Conservation (phyloP, 2,888 invertebrate genomes). For the Apodemia duryi region DNA sequence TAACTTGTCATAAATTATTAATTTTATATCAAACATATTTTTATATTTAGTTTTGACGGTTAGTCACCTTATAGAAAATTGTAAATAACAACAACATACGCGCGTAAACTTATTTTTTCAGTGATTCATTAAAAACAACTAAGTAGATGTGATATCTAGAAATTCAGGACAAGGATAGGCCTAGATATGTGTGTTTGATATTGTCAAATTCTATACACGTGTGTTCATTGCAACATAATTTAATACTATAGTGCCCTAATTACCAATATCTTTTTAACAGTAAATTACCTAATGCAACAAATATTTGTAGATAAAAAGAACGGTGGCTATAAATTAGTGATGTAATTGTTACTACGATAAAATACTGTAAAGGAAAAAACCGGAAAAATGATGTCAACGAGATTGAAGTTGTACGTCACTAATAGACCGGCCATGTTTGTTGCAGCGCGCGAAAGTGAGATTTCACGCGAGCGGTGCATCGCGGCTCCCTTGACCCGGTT, state of each 20-base stretch:
- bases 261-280: slow-evolving; percentile 14
- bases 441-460: slow-evolving; percentile 78
- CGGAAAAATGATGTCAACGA: slow-evolving; percentile 53
- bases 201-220: slow-evolving; percentile 63
- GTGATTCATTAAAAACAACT: slow-evolving; percentile 65
- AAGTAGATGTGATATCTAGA: slow-evolving; percentile 62
- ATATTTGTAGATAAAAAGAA: slow-evolving; percentile 17
- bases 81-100: too few relatives aligned
- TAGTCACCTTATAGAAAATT: too few relatives aligned
- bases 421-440: slow-evolving; percentile 61
- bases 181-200: slow-evolving; percentile 58
- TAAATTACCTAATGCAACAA: slow-evolving; percentile 10
- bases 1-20: neutral
- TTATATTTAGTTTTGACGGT: too few relatives aligned
- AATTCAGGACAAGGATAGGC: slow-evolving; percentile 73
- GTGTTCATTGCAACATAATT: slow-evolving; percentile 55
- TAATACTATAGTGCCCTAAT: slow-evolving; percentile 35
- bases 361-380: slow-evolving; percentile 29
- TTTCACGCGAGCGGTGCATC: slow-evolving; percentile 77
- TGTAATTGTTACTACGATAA: slow-evolving; percentile 6
- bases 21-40: neutral
- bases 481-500: slow-evolving; percentile 76
- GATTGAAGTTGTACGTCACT: slow-evolving; percentile 60
- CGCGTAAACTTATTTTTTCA: slow-evolving; percentile 43
- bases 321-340: neutral